phyloP scores from a whole-genome alignment of 2,888 invertebrate species.

The Cerastis rubricosa region DNA sequence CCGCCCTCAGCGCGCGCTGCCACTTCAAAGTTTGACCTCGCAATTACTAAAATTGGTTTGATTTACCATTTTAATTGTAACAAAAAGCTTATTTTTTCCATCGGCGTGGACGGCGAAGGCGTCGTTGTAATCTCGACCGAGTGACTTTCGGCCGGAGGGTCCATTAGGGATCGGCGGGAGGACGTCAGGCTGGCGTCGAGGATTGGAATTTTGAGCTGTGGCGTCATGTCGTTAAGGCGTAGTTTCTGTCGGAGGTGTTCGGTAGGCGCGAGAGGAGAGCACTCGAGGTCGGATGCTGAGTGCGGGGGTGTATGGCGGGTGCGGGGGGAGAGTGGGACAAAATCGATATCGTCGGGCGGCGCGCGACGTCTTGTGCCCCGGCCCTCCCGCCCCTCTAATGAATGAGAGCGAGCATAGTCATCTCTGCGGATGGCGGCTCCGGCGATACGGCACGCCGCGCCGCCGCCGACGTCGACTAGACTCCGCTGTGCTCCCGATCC shows the following conservation, averaged over 20 bases:
- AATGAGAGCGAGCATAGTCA: conserved; percentile 90
- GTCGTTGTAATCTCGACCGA: conserved; percentile 89
- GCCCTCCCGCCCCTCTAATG: conserved; percentile 87
- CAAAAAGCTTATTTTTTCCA: conserved; percentile 90
- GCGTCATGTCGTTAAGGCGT: conserved; percentile 87
- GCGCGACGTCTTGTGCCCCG: conserved; percentile 89
- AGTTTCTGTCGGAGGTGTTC: conserved; percentile 89
- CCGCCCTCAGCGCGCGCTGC: conserved; percentile 79
- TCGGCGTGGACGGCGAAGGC: conserved; percentile 79
- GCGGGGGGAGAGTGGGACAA: conserved; percentile 86
- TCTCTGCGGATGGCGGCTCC: conserved; percentile 88
- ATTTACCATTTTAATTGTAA: conserved; percentile 91
- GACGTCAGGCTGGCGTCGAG: conserved; percentile 74
- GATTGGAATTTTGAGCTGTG: conserved; percentile 88
- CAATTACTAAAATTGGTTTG: conserved; percentile 91
- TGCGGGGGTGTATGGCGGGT: conserved; percentile 82
- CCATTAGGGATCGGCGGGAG: conserved; percentile 85
- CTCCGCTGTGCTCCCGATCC: conserved; percentile 74
- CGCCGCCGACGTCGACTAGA: conserved; percentile 75
- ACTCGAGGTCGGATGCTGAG: conserved; percentile 91
- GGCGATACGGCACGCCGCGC: conserved; percentile 82
- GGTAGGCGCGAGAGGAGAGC: conserved; percentile 90
- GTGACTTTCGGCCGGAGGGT: conserved; percentile 89
- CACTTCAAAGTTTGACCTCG: conserved; percentile 89
- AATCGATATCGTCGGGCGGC: conserved; percentile 90